Base-by-base conservation (phyloP, 1,140 invertebrate species). In the Araneus ventricosus region DNA sequence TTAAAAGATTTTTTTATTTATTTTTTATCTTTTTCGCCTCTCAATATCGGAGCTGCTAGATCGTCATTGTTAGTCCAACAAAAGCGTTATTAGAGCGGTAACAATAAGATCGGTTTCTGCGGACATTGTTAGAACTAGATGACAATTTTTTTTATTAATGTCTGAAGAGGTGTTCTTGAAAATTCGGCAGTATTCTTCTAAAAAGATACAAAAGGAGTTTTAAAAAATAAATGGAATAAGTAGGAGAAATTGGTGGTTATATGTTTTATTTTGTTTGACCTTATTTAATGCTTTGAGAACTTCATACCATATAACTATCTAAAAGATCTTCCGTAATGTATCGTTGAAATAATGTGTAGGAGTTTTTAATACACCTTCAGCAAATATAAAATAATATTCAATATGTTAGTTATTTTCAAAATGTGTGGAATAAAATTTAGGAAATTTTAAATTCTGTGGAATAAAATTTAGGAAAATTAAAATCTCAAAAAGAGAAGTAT, bases 31-130 rank as follows among this genome's bases (percentile, higher is more conserved):
- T 79, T 79, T 70, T 24, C 20, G 14, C 39, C n/a, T 8, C n/a
- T n/a, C 90, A 63, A 92, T 75, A 89, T 80, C 88, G 22, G 67
- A 70, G 41, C n/a, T 24, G n/a, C 63, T 79, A 75, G 88, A 57
- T 59, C 57, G 75, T 52, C 90, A 85, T 85, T 92, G 90, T 85
- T 92, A 92, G 61, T 22, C 41, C 90, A 92, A 86, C 90, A 92
- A 85, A 92, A 92, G 90, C 82, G 90, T 85, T 92, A 85, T 92
- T 92, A 92, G 80, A 85, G 61, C 90, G 80, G 39, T 86, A 92
- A 92, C 52, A 92, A 85, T 92, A 86, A 86, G 80, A 70, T 92
- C 61, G 80, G 80, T 85, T 92, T 92, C 82, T 22, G 52, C 37
- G 37, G 90, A 82, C 75, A 90, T 90, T 90, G 89, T 84, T 90